Conservation (phyloP, 1,140 invertebrate genomes). For the Myzus persicae region DNA sequence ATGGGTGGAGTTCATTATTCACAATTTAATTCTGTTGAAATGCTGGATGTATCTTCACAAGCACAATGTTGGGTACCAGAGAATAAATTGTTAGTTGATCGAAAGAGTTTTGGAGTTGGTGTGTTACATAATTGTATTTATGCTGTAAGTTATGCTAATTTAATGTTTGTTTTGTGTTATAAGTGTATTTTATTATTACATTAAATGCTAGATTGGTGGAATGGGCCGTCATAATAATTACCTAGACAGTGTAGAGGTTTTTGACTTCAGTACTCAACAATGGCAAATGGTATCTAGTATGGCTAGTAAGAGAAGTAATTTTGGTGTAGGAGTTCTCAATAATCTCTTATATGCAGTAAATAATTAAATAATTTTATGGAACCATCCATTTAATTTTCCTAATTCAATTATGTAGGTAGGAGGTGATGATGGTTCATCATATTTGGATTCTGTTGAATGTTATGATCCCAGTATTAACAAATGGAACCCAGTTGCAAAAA, state of each 20-base stretch:
- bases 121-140: conserved; percentile 88
- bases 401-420: conserved; percentile 71
- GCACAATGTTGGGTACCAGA: conserved; percentile 77
- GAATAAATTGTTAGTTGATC: conserved; percentile 86
- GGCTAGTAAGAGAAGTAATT: conserved; percentile 89
- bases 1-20: conserved; percentile 95
- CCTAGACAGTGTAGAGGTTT: conserved; percentile 87
- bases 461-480: conserved; percentile 85
- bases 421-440: conserved; percentile 91
- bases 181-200: not conserved
- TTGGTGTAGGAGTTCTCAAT: conserved; percentile 86
- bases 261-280: conserved; percentile 80
- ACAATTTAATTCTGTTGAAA: conserved; percentile 87
- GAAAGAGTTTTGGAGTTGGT: conserved; percentile 92
- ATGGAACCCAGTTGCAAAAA: conserved; percentile 85
- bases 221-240: conserved; percentile 90
- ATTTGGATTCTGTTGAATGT: conserved; percentile 88
- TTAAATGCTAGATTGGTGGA: conserved; percentile 73
- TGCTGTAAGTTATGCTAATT: conserved; percentile 72
- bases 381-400: not conserved
- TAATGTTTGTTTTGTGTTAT: not conserved
- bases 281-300: conserved; percentile 87
- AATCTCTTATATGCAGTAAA: conserved; percentile 78
- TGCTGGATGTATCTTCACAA: conserved; percentile 68
- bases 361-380: conserved; percentile 32